Conservation (phyloP, 2,888 invertebrate species). For the Phengaris alcon region DNA sequence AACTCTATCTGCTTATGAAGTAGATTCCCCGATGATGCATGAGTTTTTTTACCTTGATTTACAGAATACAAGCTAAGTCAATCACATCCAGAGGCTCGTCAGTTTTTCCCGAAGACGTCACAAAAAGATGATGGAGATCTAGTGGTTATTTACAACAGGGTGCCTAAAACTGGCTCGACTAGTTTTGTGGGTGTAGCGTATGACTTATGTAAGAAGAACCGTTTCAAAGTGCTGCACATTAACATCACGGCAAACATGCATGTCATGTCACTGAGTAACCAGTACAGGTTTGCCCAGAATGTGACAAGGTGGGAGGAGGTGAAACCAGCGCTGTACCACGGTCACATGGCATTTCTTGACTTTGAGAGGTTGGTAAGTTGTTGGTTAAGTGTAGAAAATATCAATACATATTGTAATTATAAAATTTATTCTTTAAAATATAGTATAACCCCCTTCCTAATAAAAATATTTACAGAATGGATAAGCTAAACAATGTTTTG, state of each 20-base stretch:
- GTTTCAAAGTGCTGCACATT: constrained; percentile 87
- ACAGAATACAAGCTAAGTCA: constrained; percentile 65
- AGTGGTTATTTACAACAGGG: constrained; percentile 95
- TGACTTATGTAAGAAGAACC: constrained; percentile 88
- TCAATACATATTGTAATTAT: too few species aligned
- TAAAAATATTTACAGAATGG: too few species aligned
- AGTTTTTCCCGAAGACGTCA: constrained; percentile 57
- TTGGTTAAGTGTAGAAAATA: background rate
- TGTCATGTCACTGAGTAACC: constrained; percentile 95
- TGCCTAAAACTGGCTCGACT: constrained; percentile 98
- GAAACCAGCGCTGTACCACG: constrained; percentile 97
- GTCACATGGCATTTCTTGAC: constrained; percentile 97
- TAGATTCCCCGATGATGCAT: background rate
- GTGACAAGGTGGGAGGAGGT: constrained; percentile 92
- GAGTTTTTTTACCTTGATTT: constrained; percentile 39
- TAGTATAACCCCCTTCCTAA: too few species aligned
- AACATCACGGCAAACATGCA: constrained; percentile 98
- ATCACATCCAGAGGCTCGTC: constrained; percentile 60
- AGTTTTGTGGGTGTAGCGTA: constrained; percentile 96
- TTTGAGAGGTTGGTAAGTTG: constrained; percentile 87
- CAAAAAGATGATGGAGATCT: constrained; percentile 81
- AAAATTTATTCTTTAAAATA: too few species aligned
- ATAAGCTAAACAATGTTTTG: too few species aligned
- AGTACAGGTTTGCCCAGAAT: constrained; percentile 92
- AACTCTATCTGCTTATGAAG: too few species aligned